Evolutionary conservation across 2,797 vertebrate genomes (phyloP).

Genomic region (Darevskia nairensis): DNA sequence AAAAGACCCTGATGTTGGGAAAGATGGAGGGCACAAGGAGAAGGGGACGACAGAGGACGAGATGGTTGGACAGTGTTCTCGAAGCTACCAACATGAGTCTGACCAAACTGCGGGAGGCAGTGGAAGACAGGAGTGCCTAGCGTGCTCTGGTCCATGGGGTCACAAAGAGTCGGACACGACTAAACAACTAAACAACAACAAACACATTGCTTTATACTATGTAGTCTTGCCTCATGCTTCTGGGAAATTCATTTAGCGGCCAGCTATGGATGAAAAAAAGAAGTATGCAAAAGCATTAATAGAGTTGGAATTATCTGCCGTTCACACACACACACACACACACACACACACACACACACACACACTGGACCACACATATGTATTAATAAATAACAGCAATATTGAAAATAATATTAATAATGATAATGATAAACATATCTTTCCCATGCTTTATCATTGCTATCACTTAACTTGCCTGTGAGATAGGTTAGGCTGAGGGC

Average conservation of each 20-base stretch:
- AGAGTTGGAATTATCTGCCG: background rate
- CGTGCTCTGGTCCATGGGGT: no score
- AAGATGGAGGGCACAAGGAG: no score
- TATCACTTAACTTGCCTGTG: background rate
- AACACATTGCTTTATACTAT: slow-evolving; percentile 36
- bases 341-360: background rate
- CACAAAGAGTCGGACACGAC: no score
- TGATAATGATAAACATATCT: background rate
- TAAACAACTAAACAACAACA: no score
- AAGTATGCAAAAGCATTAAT: background rate
- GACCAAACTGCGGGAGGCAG: no score
- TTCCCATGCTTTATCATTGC: background rate
- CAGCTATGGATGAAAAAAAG: background rate
- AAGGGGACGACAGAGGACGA: no score
- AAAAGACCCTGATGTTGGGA: no score
- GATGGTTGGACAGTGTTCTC: no score
- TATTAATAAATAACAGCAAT: background rate
- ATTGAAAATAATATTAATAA: background rate
- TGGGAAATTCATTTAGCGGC: slow-evolving; percentile 51
- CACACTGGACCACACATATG: background rate
- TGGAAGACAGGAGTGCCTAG: no score
- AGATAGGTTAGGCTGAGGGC: background rate
- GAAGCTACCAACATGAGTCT: no score
- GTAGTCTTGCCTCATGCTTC: slow-evolving; percentile 12
- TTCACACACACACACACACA: background rate